Conservation (phyloP, 2,113 vertebrate species). For the Taurulus bubalis region DNA sequence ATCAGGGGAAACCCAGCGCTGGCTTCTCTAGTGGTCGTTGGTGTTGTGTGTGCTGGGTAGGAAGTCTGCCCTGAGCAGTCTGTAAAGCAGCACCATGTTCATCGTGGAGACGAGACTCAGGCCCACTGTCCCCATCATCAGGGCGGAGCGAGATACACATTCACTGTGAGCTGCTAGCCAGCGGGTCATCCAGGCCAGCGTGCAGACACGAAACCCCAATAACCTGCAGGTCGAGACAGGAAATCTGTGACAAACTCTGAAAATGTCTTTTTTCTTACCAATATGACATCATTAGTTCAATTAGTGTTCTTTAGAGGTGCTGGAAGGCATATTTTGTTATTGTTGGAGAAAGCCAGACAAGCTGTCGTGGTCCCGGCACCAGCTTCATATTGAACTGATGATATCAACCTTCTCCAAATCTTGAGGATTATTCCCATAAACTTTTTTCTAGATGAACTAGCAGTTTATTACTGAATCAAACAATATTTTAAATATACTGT, state of each 20-base stretch:
- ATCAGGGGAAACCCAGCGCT: background rate
- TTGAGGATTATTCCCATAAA: background rate
- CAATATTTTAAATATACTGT: background rate
- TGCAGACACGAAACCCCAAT: slow-evolving; percentile 15
- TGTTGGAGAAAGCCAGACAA: background rate
- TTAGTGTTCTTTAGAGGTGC: background rate
- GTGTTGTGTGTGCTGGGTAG: background rate
- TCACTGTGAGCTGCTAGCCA: slow-evolving; percentile 26
- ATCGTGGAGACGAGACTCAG: slow-evolving; percentile 35
- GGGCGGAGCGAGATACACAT: background rate
- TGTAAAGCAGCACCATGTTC: slow-evolving; percentile 31
- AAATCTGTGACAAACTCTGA: background rate
- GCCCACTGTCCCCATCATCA: slow-evolving; percentile 16
- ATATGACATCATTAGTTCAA: background rate
- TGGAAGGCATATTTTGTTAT: background rate
- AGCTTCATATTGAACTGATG: background rate
- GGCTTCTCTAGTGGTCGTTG: slow-evolving; percentile 12
- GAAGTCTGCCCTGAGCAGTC: slow-evolving; percentile 25
- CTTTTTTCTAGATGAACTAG: background rate
- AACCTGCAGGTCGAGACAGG: slow-evolving; percentile 16
- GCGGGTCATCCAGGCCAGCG: slow-evolving; percentile 20
- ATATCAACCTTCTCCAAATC: background rate
- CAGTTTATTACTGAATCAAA: background rate
- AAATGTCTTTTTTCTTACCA: background rate
- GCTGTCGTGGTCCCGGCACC: background rate